Percentiles rank a stretch among this genome's conserved stretches.
These are phyloP conservation scores for Nematopogon swammerdamellus DNA, from an alignment of 2,888 invertebrate species.

Conservation along the genomic window DNA sequence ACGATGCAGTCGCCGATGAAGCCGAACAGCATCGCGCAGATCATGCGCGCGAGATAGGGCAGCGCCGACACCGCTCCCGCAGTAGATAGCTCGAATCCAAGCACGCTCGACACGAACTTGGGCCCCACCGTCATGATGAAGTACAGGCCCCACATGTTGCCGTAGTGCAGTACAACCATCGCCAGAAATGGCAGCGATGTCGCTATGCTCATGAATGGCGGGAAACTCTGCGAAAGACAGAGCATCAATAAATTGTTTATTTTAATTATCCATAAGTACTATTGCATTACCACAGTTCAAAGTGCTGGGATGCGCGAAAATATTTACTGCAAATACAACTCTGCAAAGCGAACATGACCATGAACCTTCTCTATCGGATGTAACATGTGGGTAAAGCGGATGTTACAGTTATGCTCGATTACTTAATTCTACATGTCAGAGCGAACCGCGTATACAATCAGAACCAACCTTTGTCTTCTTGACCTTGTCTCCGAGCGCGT, in stretches of 20 bases:
- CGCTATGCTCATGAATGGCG: slow-evolving; percentile 61
- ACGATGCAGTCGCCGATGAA: slow-evolving; percentile 63
- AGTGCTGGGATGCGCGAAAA: no score
- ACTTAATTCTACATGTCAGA: no score
- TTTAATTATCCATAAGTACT: slow-evolving; percentile 6
- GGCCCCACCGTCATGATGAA: slow-evolving; percentile 75
- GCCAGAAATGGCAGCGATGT: slow-evolving; percentile 68
- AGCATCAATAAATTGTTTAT: slow-evolving; percentile 2
- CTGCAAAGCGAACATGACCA: no score
- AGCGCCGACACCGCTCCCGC: slow-evolving; percentile 68
- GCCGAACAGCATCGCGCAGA: slow-evolving; percentile 69
- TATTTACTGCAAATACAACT: no score
- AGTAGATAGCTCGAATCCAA: slow-evolving; percentile 67
- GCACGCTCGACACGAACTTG: slow-evolving; percentile 67
- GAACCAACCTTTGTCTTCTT: slow-evolving; percentile 52
- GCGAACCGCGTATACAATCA: no score
- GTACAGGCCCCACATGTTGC: slow-evolving; percentile 73
- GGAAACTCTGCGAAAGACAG: slow-evolving; percentile 51
- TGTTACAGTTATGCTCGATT: no score
- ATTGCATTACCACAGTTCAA: no score
- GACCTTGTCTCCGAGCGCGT: slow-evolving; percentile 56
- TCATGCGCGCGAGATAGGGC: slow-evolving; percentile 67
- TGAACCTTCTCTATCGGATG: no score
- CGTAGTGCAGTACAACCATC: slow-evolving; percentile 65
- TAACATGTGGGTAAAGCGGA: no score